Evolutionary conservation across 2,113 vertebrate genomes (phyloP), one percentile per base, ranked within the genome.

Genomic region (Eulemur macaco): DNA sequence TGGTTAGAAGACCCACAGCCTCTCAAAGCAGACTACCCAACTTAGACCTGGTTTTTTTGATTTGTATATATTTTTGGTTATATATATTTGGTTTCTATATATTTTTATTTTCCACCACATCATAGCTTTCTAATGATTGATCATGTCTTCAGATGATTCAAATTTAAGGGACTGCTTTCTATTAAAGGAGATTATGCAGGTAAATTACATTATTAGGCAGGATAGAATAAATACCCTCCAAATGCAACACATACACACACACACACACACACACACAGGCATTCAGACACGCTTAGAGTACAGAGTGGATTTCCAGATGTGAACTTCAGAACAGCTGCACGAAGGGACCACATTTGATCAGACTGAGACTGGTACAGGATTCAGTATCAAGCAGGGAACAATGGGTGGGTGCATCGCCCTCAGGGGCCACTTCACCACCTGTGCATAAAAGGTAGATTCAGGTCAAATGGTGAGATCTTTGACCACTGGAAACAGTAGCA

Each of bases 341-440:
- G 0, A 37, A 45, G 50, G 34, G 12, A 83, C 60, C 54, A 14
- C 23, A 45, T 47, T 8, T 23, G 39, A n/a, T 6, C 9, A 12
- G n/a, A 27, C 8, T 11, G 14, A 17, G 54, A 4, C 5, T 54
- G 12, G 31, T 13, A 6, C 1, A 17, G 20, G 15, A 89, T 8
- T 25, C 2, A 3, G 21, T 25, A 68, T 56, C 56, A 47, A 5
- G 10, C 9, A 47, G n/a, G 9, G 29, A 27, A 20, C 0, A 6
- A 10, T 8, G 27, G 1, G 15, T 17, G 29, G 10, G 7, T 9
- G 9, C 0, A 18, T 31, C 0, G 3, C 8, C 29, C 11, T n/a
- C 29, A 54, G 29, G 29, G 82, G 27, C 34, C 6, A 42, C 7
- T 45, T n/a, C 37, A 7, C 10, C 0, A 20, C 37, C 18, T 82